Evolutionary conservation across 2,113 vertebrate genomes (phyloP).

Genomic region (Xiphorhynchus elegans): DNA sequence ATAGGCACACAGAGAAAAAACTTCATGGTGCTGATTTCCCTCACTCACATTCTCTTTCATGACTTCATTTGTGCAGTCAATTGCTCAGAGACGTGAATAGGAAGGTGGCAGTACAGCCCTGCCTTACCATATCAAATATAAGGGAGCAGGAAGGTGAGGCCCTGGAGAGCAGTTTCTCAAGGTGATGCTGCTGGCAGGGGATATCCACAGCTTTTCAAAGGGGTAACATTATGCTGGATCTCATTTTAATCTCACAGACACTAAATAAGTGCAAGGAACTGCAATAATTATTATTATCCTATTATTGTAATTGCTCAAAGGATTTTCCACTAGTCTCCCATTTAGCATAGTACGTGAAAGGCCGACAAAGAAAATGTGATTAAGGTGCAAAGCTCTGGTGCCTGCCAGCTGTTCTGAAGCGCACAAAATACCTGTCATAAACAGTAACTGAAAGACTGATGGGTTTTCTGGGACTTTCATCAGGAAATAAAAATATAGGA

Average conservation of each 20-base stretch:
- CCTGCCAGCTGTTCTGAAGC: slow-evolving; percentile 8
- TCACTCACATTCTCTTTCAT: background rate
- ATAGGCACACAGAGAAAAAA: background rate
- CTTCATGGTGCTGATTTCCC: background rate
- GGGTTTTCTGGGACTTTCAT: slow-evolving; percentile 17
- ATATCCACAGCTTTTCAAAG: background rate
- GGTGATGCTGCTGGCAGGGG: background rate
- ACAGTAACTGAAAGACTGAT: slow-evolving; percentile 14
- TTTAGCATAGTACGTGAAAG: slow-evolving; percentile 19
- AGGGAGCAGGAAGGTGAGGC: background rate
- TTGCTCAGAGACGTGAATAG: background rate
- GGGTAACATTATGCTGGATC: background rate
- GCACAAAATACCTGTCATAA: slow-evolving; percentile 39
- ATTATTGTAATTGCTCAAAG: slow-evolving; percentile 49
- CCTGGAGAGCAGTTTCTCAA: background rate
- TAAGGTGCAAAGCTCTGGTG: slow-evolving; percentile 30
- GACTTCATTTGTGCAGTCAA: background rate
- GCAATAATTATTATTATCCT: slow-evolving; percentile 43
- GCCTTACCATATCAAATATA: background rate
- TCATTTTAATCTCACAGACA: slow-evolving; percentile 36
- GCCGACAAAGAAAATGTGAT: slow-evolving; percentile 40
- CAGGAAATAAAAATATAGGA: slow-evolving; percentile 23
- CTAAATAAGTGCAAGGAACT: background rate
- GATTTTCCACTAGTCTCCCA: slow-evolving; percentile 35
- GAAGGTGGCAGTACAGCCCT: background rate